Evolutionary conservation across 2,888 invertebrate species (phyloP), one percentile per base, ranked within the genome.

Genomic region (Thelaira solivaga): DNA sequence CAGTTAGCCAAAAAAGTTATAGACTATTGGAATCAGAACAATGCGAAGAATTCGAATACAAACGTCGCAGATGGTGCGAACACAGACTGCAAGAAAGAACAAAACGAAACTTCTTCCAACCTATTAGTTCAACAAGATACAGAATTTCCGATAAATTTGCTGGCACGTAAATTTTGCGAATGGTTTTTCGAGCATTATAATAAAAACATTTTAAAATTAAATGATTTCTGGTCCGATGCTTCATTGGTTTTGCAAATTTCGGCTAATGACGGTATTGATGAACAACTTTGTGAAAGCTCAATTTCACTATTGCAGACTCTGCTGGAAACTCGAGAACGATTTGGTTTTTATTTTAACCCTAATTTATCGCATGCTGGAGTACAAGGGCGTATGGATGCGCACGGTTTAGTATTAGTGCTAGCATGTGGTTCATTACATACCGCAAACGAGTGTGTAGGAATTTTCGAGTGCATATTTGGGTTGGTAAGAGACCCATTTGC

Each of bases 401-500:
- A 93, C 84, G 93, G 93, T 0, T 85, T 93, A 47, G 91, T 92
- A 1, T 83, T 92, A 51, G 90, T 93, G 7, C 83, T 92, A 51
- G 90, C 90, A 0, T 92, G 92, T 87, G 93, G 94, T 16, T 93
- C 92, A 0, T 83, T 93, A 31, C 93, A 93, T 83, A 87, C 89
- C 3, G 85, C 86, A 11, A 82, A 87, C 4, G 86, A 88, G 26
- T 90, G 90, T 80, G 90, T 92, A 1, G 94, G 93, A 1, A 87
- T 92, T 29, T 94, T 93, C 85, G 93, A 93, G 83, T 92, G 93
- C 82, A 88, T 90, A 47, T 93, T 93, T 87, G 92, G 91, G 1
- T 86, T 94, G 41, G 88, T 92, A 20, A 90, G 91, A 76, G 93
- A 93, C 85, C 93, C 93, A 0, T 89, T 88, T 57, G 86, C 89